A percentile compares a stretch with the other conserved stretches of the same genome.
Conservation (phyloP, 2,113 vertebrate species). For the Microtus montanus region DNA sequence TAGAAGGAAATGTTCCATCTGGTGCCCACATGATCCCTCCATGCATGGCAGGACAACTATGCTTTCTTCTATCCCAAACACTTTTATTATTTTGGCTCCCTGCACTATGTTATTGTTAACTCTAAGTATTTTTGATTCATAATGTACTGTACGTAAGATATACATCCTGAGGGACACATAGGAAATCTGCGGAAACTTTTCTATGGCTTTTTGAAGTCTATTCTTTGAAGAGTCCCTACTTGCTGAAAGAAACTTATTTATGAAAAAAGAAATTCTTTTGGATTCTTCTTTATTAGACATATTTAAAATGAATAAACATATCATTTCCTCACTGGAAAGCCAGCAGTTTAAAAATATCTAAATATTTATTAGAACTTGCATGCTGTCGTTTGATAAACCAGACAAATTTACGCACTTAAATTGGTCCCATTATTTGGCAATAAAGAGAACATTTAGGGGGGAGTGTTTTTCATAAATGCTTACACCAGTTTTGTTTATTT, state of each 20-base stretch:
- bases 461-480: slow-evolving; percentile 70
- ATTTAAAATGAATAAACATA: slow-evolving; percentile 84
- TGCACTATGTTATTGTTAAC: slow-evolving; percentile 69
- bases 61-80: slow-evolving; percentile 72
- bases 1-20: slow-evolving; percentile 71
- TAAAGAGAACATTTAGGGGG: slow-evolving; percentile 75
- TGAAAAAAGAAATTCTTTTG: slow-evolving; percentile 73
- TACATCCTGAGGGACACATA: slow-evolving; percentile 77
- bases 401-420: slow-evolving; percentile 80
- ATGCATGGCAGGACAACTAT: slow-evolving; percentile 65
- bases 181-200: slow-evolving; percentile 83
- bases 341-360: slow-evolving; percentile 82
- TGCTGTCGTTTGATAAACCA: slow-evolving; percentile 77
- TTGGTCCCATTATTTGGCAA: slow-evolving; percentile 76
- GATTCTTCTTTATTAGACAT: slow-evolving; percentile 77
- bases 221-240: slow-evolving; percentile 83
- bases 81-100: slow-evolving; percentile 73
- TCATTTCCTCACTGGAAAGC: slow-evolving; percentile 80
- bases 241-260: slow-evolving; percentile 82
- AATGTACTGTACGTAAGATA: slow-evolving; percentile 75
- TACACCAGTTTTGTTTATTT: slow-evolving; percentile 73
- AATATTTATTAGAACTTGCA: slow-evolving; percentile 84
- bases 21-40: slow-evolving; percentile 66
- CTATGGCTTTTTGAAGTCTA: slow-evolving; percentile 83
- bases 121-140: slow-evolving; percentile 80